phyloP scores from a whole-genome alignment of 2,797 vertebrate species.

The Micromesistius poutassou region DNA sequence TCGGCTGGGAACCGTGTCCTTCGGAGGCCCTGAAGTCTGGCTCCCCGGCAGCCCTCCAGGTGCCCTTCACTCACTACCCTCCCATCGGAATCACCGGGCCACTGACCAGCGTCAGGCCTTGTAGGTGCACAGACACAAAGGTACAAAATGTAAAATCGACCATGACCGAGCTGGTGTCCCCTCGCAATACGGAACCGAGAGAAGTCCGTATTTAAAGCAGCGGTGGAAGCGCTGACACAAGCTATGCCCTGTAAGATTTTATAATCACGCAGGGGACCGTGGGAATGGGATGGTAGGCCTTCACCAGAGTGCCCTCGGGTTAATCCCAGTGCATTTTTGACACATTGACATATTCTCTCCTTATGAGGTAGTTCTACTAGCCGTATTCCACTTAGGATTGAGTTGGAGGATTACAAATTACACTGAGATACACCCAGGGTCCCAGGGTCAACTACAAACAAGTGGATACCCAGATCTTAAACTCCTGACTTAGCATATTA shows the following conservation, averaged over 20 bases:
- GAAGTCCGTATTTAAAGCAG: slow-evolving; percentile 45
- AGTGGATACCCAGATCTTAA: background rate
- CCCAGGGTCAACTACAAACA: background rate
- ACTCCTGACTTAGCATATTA: background rate
- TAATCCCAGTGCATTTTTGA: slow-evolving; percentile 27
- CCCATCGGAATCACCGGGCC: background rate
- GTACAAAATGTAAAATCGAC: too few species aligned
- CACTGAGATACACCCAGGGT: background rate
- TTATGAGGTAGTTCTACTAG: background rate
- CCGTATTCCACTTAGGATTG: background rate
- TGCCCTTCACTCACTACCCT: background rate
- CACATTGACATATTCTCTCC: background rate
- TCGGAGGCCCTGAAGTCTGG: background rate
- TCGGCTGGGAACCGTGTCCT: background rate
- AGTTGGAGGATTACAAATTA: background rate
- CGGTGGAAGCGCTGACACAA: slow-evolving; percentile 40
- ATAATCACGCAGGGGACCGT: slow-evolving; percentile 51
- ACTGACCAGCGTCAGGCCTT: background rate
- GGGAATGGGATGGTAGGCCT: slow-evolving; percentile 9
- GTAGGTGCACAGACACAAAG: too few species aligned
- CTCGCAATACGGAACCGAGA: slow-evolving; percentile 15
- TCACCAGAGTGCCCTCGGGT: slow-evolving; percentile 29
- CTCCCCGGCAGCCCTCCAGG: background rate
- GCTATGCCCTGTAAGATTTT: slow-evolving; percentile 24
- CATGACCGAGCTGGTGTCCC: background rate